Conservation (phyloP, 1,140 invertebrate species). For the Octopus sinensis region DNA sequence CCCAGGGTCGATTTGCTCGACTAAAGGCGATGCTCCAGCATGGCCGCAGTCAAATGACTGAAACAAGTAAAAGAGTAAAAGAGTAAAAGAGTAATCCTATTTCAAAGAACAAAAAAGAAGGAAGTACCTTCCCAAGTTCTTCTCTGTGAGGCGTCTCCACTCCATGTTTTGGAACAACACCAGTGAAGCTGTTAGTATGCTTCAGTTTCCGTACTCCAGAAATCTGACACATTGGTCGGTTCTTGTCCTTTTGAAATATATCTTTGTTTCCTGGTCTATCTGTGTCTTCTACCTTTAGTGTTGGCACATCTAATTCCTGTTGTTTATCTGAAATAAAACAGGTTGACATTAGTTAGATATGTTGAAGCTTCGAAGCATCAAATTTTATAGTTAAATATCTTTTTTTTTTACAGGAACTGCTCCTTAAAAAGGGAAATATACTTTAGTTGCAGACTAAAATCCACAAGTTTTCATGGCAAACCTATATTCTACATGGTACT, state of each 20-base stretch:
- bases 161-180: constrained; percentile 83
- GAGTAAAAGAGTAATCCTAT: background rate
- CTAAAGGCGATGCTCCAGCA: no score
- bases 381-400: no score
- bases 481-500: no score
- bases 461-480: no score
- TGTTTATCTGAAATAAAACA: constrained; percentile 76
- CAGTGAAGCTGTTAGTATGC: constrained; percentile 73
- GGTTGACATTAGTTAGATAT: no score
- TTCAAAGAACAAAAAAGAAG: constrained; percentile 24
- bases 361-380: no score
- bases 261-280: constrained; percentile 64
- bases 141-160: constrained; percentile 87
- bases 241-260: constrained; percentile 65
- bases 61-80: constrained; percentile 26
- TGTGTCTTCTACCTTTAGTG: constrained; percentile 60
- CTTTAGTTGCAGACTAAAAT: no score
- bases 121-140: constrained; percentile 74
- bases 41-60: background rate
- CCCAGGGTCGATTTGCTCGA: no score
- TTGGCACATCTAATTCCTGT: constrained; percentile 89
- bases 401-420: no score
- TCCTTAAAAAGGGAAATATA: no score
- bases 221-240: constrained; percentile 52
- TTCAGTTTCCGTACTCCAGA: constrained; percentile 50